Conservation (phyloP, 2,797 vertebrate genomes). For the Sebastes miniatus region DNA sequence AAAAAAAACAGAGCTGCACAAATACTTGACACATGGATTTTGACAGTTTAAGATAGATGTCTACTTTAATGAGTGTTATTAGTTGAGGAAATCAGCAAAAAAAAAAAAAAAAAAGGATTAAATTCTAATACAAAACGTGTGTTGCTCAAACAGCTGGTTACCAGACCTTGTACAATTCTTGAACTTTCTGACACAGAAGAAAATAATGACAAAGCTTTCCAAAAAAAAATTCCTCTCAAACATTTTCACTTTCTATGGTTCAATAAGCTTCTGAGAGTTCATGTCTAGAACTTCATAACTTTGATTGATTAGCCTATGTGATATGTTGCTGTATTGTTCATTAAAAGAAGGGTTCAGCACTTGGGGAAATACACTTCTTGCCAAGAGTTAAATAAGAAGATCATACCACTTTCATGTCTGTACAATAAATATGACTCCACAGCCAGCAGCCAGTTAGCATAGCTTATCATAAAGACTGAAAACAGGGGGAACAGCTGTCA, state of each 20-base stretch:
- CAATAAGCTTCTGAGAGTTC: neutral
- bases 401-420: too few species aligned
- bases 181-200: neutral
- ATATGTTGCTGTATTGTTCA: neutral
- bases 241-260: neutral
- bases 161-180: neutral
- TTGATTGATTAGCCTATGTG: neutral
- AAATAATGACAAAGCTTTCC: slow-evolving; percentile 1
- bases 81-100: neutral
- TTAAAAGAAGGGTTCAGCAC: neutral
- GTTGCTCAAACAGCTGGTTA: slow-evolving; percentile 25
- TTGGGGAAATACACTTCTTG: neutral
- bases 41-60: slow-evolving; percentile 2
- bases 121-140: slow-evolving; percentile 5
- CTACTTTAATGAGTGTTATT: neutral
- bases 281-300: neutral
- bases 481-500: too few species aligned
- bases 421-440: neutral
- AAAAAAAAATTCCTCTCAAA: neutral
- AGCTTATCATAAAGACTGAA: neutral
- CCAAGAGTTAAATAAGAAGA: too few species aligned
- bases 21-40: neutral
- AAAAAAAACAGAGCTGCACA: neutral
- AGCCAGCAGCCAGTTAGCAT: neutral
- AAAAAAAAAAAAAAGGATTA: neutral